phyloP scores from a whole-genome alignment of 2,113 vertebrate species.

The Cyphomyrus plagiostoma region DNA sequence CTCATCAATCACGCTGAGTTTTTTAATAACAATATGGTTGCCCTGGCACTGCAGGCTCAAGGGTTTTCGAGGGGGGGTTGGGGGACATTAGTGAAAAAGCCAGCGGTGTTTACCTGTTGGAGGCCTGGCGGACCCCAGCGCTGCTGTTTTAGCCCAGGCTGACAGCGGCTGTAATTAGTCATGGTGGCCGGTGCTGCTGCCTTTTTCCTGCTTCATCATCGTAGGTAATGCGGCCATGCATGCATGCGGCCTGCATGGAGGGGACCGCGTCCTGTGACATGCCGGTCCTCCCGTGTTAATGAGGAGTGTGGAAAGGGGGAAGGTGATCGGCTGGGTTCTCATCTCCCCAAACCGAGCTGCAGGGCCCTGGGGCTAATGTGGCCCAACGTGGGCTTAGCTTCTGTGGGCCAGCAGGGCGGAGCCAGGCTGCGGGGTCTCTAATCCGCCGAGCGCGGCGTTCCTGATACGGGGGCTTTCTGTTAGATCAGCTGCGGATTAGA shows the following conservation, averaged over 20 bases:
- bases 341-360: conserved; percentile 57
- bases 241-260: not conserved
- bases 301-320: not conserved
- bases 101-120: conserved; percentile 52
- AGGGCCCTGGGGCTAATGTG: conserved; percentile 56
- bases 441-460: not conserved
- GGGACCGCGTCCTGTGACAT: not conserved
- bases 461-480: not conserved
- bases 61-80: not conserved
- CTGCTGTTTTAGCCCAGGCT: not conserved
- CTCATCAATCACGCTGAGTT: conserved; percentile 42
- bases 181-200: conserved; percentile 29
- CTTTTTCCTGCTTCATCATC: not conserved
- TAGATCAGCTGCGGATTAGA: not conserved
- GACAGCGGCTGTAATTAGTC: not conserved
- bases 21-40: conserved; percentile 70
- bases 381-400: conserved; percentile 49
- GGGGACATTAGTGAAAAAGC: conserved; percentile 41
- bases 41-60: conserved; percentile 42
- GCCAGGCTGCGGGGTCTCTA: not conserved
- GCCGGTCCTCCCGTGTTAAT: not conserved
- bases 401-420: conserved; percentile 26
- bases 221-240: not conserved
- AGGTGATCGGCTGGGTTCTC: conserved; percentile 46
- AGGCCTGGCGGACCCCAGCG: not conserved